Conservation (phyloP, 1,140 invertebrate species). For the Cydia splendana region DNA sequence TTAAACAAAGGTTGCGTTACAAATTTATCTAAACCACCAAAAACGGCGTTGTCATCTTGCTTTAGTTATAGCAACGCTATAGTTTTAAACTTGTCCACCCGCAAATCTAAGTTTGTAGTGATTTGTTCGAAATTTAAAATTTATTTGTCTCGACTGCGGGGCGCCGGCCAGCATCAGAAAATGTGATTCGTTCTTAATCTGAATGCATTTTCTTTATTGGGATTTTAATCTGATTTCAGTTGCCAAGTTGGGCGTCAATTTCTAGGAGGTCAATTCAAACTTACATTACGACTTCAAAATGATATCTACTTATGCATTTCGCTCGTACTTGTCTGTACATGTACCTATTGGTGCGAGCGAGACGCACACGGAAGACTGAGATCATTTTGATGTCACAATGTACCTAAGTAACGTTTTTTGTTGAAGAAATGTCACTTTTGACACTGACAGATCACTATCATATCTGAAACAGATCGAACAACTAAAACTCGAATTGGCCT, state of each 20-base stretch:
- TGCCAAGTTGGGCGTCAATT: neutral
- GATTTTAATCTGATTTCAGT: neutral
- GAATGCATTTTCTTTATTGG: constrained; percentile 27
- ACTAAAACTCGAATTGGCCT: no score
- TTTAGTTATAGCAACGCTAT: neutral
- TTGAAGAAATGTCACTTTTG: no score
- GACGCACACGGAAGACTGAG: no score
- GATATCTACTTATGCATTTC: no score
- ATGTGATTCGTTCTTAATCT: constrained; percentile 31
- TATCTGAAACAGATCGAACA: no score
- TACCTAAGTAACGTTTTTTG: no score
- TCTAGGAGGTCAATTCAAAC: neutral
- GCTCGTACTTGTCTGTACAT: no score
- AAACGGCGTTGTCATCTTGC: neutral
- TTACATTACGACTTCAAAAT: no score
- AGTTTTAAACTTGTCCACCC: neutral
- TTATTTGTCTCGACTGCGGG: constrained; percentile 27
- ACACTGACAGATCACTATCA: no score
- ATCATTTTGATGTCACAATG: no score
- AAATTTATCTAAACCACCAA: neutral
- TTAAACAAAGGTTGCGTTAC: neutral
- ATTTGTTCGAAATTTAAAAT: constrained; percentile 24
- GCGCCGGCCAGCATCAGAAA: constrained; percentile 25
- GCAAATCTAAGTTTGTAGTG: constrained; percentile 3
- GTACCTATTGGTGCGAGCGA: no score